Base-by-base conservation (phyloP, 1,140 invertebrate species). In the Euura lappo region DNA sequence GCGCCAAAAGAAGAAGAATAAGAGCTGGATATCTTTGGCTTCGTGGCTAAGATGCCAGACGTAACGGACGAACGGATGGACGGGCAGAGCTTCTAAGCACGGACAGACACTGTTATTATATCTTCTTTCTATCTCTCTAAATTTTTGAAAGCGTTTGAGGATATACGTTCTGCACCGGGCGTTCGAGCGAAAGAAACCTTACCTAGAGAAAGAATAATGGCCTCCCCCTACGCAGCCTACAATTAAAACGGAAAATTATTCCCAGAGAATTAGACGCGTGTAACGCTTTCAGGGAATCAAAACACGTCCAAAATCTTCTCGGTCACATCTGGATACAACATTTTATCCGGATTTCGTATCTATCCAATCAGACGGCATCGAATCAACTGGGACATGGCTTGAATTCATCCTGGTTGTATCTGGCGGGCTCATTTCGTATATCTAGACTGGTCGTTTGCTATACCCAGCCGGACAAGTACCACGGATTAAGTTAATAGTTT, bases 221-320 rank as follows among this genome's bases (percentile, higher is more conserved):
- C 82, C 81, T 84, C 79, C 79, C 79, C 78, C 71, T 76, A 79
- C 76, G 75, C 78, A 79, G 80, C 68, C 85, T 86, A 83, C 86
- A 87, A 87, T 87, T 87, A 87, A 87, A 87, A 86, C 78, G 81
- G 79, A 76, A 75, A 71, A 72, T 28, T 60, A 69, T 79, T 80
- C 75, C 69, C 75, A 79, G 74, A 71, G 79, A 75, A 68, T 75
- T 11, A 60, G 6, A 60, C 28, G 28, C 28, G 28, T 28, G 28
- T 1, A 28, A 28, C 28, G 28, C 28, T 28, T 28, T 28, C 28
- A 28, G 28, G 28, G 28, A 1, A 28, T 28, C 28, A 28, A 28
- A 28, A 28, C 28, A 28, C 28, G 28, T 28, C 28, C 28, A 28
- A 28, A 28, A 28, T 28, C 28, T 28, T 28, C 28, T 28, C 28